Evolutionary conservation across 2,797 vertebrate genomes (phyloP).

Genomic region (Sebastes taczanowskii): DNA sequence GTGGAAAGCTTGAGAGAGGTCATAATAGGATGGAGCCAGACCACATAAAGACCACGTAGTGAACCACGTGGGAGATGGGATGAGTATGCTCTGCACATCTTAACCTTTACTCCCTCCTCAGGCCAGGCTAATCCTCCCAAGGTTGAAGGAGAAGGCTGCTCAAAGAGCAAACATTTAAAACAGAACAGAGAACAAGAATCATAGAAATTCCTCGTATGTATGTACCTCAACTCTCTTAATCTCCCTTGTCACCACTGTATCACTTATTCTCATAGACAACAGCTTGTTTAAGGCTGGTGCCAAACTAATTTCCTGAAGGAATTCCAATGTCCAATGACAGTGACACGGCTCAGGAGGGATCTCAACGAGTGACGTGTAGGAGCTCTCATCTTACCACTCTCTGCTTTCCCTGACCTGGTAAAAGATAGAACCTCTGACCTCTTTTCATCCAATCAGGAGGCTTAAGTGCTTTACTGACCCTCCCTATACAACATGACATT

Average conservation of each 20-base stretch:
- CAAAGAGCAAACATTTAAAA: conserved; percentile 15
- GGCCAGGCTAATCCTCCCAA: conserved; percentile 53
- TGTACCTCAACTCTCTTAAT: neutral
- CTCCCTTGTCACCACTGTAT: neutral
- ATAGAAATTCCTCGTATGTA: neutral
- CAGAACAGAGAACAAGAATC: neutral
- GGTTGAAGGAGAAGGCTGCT: conserved; percentile 30
- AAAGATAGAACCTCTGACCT: conserved; percentile 37
- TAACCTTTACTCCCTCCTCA: conserved; percentile 50
- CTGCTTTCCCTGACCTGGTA: conserved; percentile 46
- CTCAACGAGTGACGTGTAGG: conserved; percentile 1
- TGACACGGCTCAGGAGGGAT: conserved; percentile 8
- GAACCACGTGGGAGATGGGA: conserved; percentile 40
- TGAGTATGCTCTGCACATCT: conserved; percentile 43
- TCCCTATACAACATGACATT: conserved; percentile 54
- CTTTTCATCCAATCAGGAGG: conserved; percentile 61
- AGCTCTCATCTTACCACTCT: conserved; percentile 27
- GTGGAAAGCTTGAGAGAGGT: conserved; percentile 15
- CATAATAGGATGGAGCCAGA: conserved; percentile 55
- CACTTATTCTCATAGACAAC: neutral
- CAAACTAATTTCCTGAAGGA: neutral
- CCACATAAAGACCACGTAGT: conserved; percentile 38
- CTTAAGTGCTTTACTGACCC: conserved; percentile 61
- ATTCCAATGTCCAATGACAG: neutral
- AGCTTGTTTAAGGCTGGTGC: neutral